These are phyloP conservation scores for Ancistrus triradiatus DNA, from an alignment of 2,113 vertebrate species.

Conservation along the genomic window DNA sequence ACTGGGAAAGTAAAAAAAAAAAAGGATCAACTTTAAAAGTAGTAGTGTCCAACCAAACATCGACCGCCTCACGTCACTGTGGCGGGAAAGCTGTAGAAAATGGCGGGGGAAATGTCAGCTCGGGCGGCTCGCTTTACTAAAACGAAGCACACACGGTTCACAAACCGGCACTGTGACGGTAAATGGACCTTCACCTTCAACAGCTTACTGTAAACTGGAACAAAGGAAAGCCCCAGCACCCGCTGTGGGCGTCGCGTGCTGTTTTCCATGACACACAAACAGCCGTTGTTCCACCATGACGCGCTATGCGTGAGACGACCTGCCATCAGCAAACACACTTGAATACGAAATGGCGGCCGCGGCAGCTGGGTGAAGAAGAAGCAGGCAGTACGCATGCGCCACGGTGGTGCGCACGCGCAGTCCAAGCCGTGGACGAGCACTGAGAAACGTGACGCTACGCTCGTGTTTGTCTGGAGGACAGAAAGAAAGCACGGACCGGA, in stretches of 20 bases:
- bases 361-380: constrained; percentile 43
- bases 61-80: no score
- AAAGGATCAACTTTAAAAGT: no score
- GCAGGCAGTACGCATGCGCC: not conserved
- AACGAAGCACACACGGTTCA: no score
- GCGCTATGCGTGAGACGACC: not conserved
- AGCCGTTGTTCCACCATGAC: not conserved
- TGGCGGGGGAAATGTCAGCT: no score
- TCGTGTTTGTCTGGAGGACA: constrained; percentile 1
- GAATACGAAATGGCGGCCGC: not conserved
- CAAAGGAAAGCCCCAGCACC: not conserved
- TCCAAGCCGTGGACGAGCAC: not conserved
- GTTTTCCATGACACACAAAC: not conserved
- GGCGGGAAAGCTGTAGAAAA: no score
- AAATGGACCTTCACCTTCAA: no score
- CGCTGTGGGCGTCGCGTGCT: not conserved
- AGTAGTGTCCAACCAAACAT: no score
- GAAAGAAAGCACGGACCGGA: constrained; percentile 36
- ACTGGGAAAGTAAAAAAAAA: no score
- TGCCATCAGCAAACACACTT: no score
- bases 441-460: constrained; percentile 31
- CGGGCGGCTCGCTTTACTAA: no score
- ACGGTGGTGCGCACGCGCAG: not conserved
- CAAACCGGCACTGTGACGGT: no score
- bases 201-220: not conserved